These are phyloP conservation scores for Trachops cirrhosus DNA, from an alignment of 2,797 vertebrate genomes.

Conservation along the genomic window DNA sequence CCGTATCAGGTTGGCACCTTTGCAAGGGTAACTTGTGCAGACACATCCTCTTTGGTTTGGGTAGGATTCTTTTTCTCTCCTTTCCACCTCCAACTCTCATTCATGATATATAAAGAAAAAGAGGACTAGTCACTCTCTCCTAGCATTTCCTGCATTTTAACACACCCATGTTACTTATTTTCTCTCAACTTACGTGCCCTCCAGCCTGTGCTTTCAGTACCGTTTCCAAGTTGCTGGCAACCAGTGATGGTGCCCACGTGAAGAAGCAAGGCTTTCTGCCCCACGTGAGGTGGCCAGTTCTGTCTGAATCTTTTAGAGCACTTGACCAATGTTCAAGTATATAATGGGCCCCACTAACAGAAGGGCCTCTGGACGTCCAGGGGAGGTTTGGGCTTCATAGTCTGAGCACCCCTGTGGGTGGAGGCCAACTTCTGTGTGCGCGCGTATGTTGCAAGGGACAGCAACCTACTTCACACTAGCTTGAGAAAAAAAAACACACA, in stretches of 20 bases:
- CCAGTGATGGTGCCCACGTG: background rate
- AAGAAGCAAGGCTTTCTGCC: background rate
- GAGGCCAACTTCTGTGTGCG: background rate
- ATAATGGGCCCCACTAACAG: background rate
- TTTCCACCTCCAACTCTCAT: background rate
- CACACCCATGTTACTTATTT: background rate
- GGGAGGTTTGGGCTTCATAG: background rate
- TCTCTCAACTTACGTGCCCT: background rate
- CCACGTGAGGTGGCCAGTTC: background rate
- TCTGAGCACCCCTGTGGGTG: background rate
- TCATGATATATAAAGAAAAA: background rate
- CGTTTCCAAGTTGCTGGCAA: background rate
- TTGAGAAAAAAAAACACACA: background rate
- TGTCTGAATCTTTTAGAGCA: background rate
- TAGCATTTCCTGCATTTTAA: background rate
- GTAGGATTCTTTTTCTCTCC: background rate
- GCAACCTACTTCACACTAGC: background rate
- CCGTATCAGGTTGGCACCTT: background rate
- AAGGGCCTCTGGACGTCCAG: background rate
- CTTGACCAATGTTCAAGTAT: background rate
- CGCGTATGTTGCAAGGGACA: background rate
- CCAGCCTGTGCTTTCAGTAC: background rate
- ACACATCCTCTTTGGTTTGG: background rate
- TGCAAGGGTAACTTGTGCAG: background rate
- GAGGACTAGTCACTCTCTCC: background rate